phyloP scores from a whole-genome alignment of 2,113 vertebrate genomes.

The Rhea americana region DNA sequence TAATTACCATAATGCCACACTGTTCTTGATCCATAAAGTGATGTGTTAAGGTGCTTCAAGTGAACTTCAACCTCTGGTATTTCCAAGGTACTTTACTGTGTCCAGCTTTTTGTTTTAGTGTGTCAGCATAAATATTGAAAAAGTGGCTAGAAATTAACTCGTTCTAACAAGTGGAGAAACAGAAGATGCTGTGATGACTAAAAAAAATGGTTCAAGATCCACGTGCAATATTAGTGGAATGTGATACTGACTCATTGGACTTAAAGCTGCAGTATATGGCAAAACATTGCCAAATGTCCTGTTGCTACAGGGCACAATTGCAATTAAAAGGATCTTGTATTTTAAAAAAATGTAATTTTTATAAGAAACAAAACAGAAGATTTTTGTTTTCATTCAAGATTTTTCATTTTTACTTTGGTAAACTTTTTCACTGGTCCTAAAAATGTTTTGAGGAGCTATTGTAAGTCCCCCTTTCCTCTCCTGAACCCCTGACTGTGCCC shows the following conservation, averaged over 20 bases:
- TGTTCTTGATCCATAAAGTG: constrained; percentile 79
- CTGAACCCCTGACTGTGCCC: constrained; percentile 67
- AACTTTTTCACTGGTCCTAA: constrained; percentile 83
- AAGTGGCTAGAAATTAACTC: constrained; percentile 79
- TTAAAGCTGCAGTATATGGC: constrained; percentile 80
- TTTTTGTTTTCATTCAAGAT: constrained; percentile 85
- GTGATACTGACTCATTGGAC: constrained; percentile 83
- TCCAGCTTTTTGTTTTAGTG: constrained; percentile 79
- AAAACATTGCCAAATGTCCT: constrained; percentile 80
- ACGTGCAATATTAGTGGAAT: constrained; percentile 88
- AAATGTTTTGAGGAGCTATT: constrained; percentile 82
- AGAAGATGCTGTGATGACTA: constrained; percentile 75
- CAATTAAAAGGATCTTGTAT: constrained; percentile 85
- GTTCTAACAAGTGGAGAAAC: constrained; percentile 78
- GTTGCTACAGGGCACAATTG: constrained; percentile 77
- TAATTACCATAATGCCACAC: constrained; percentile 78
- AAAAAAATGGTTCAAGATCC: constrained; percentile 76
- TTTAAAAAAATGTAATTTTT: constrained; percentile 88
- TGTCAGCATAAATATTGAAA: constrained; percentile 81
- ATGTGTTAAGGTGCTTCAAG: constrained; percentile 79
- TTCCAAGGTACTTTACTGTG: constrained; percentile 75
- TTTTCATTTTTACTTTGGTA: constrained; percentile 85
- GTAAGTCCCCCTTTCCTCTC: constrained; percentile 75
- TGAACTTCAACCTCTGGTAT: constrained; percentile 78
- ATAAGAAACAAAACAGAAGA: constrained; percentile 76